Conservation (phyloP, 2,888 invertebrate species). For the Acronicta psi region DNA sequence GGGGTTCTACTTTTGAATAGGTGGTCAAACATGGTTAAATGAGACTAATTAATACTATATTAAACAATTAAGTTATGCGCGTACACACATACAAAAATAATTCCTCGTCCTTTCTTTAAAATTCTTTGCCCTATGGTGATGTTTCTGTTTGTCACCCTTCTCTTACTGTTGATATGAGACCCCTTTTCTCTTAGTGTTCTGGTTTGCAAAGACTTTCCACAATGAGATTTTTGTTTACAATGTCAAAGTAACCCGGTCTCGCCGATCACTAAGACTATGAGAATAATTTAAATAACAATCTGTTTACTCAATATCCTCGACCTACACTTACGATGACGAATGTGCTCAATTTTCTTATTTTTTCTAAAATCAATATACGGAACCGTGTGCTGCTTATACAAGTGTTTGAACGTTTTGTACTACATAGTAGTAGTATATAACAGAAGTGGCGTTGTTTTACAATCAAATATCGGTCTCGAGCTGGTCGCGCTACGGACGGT, state of each 20-base stretch:
- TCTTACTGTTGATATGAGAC: too few species aligned
- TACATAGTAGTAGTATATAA: constrained; percentile 52
- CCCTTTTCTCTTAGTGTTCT: too few species aligned
- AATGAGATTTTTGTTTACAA: neutral
- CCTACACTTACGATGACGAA: constrained; percentile 21
- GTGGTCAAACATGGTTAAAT: too few species aligned
- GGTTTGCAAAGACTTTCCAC: neutral
- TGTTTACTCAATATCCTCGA: constrained; percentile 14
- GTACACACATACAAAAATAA: too few species aligned
- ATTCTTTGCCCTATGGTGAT: too few species aligned
- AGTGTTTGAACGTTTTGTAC: constrained; percentile 42
- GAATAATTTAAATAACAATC: neutral
- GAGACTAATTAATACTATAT: too few species aligned
- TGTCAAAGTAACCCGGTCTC: constrained; percentile 17
- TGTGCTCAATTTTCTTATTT: constrained; percentile 7
- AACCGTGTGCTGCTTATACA: constrained; percentile 30
- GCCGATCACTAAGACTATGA: constrained; percentile 3
- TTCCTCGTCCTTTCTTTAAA: too few species aligned
- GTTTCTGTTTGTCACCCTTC: too few species aligned
- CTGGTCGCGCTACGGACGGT: constrained; percentile 34
- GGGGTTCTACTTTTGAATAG: too few species aligned
- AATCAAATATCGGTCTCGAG: constrained; percentile 48
- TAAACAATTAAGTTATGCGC: too few species aligned
- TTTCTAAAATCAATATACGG: constrained; percentile 20
- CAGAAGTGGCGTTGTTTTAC: constrained; percentile 40